Evolutionary conservation across 2,888 invertebrate species (phyloP), one percentile per base, ranked within the genome.

Genomic region (Candidula unifasciata): DNA sequence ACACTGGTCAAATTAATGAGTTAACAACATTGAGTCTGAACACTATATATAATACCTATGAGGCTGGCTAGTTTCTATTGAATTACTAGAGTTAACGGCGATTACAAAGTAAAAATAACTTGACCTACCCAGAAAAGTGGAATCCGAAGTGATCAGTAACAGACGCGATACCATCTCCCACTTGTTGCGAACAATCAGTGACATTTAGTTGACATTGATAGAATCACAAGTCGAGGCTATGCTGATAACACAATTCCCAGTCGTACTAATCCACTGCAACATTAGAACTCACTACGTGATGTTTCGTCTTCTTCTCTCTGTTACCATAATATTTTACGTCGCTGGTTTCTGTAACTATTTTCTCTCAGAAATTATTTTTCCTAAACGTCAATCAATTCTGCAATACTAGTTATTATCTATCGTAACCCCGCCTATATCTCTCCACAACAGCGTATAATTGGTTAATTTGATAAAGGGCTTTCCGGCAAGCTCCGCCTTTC

Each of bases 121-220:
- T 44, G 44, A 10, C 44, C 44, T 44, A 44, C 44, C 44, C 44
- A 44, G 44, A 44, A 44, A 44, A 6, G 13, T 44, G 44, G 44
- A 6, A 44, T 44, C 44, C 44, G 44, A 44, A 44, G 13, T 44
- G 13, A 44, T 44, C 44, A 10, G 44, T 44, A 44, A 44, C 44
- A 44, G 8, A 44, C 44, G 44, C 13, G 44, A 33, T 35, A 73
- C 37, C 37, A 82, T 82, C 64, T 74, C 21, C 33, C 74, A 24
- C 33, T 60, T 30, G 60, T 64, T 60, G 74, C 3, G 16, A 60
- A 60, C 74, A 82, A 82, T 82, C 73, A 74, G n/a, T 2, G 64
- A 57, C 57, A 82, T 73, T 71, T 57, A 57, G 60, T 54, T 3
- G 27, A 30, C 57, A 74, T 74, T 74, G 82, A 82, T 82, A 35